Evolutionary conservation across 2,888 invertebrate genomes (phyloP), one percentile per base, ranked within the genome.

Genomic region (Ptychoptera contaminata): DNA sequence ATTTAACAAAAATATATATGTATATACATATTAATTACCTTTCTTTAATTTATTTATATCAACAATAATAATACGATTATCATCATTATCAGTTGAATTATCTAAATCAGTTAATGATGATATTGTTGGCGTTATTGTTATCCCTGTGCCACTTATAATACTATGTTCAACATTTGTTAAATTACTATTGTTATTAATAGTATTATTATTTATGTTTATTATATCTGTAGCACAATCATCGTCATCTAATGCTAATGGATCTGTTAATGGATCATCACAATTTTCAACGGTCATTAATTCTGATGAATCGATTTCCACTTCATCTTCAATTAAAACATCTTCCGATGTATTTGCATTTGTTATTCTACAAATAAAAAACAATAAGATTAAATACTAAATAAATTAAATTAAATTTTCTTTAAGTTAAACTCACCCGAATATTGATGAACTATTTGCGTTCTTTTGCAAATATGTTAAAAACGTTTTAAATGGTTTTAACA

Each of bases 241-340:
- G 8, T 61, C 61, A 40, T 63, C 65, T 37, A 66, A 57, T n/a
- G 65, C 65, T 46, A 66, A 48, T 1, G 65, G 65, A 56, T 66
- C 65, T 14, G 56, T 53, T 32, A 56, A 46, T 2, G 58, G 58
- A 39, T 64, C 65, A 23, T 36, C 15, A 30, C 29, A 10, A 16
- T 11, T 40, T 37, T 46, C 46, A 30, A 39, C 39, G 10, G 38
- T 31, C 31, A 39, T 30, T 16, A 32, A 16, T 35, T 34, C 34
- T n/a, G 34, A 16, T 16, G 41, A 34, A 34, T 41, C 41, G 11
- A 41, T 16, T 40, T 32, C 39, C 12, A 39, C 14, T 12, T n/a
- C 37, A 37, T 15, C 10, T 15, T n/a, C 39, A 39, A 29, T 39
- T 39, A 39, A 16, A 29, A 29, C 39, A 23, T 32, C 32, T 9